Evolutionary conservation across 2,113 vertebrate genomes (phyloP), one percentile per base, ranked within the genome.

Genomic region (Echinops telfairi): DNA sequence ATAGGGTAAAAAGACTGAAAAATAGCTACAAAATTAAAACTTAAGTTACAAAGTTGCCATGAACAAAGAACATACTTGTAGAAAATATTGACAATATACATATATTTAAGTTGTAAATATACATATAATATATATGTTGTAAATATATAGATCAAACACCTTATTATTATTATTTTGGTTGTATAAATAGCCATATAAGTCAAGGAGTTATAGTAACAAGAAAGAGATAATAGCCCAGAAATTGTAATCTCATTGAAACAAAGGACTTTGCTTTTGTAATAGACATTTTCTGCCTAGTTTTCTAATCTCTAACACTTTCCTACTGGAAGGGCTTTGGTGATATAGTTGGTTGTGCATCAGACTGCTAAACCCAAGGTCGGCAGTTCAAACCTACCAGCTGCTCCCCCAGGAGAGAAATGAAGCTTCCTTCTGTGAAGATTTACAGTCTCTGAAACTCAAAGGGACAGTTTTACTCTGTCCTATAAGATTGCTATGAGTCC

Each of bases 1-100:
- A 75, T 20, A 66, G 75, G 81, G 22, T 11, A 64, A 89, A 92
- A 88, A 88, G 83, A 85, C 78, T 62, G 57, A 89, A 87, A 62
- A 88, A 93, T 75, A 64, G 47, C 9, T 77, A 83, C 76, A 89
- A 82, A 86, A 79, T 70, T 79, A 57, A 84, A 88, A 92, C 23
- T 47, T 36, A 20, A 36, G 40, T 92, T 62, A 70, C 77, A 91
- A 33, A 31, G 15, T 79, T 82, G 12, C 11, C 38, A 36, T 36
- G 53, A 85, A 66, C 6, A 71, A 88, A 91, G 66, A 12, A 90
- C 11, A 91, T 6, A 62, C 40, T 68, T 84, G 40, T 71, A 84
- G 85, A 71, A 83, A 88, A 82, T 38, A 3, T 85, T 94, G 81
- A 20, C 62, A 91, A 91, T 23, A 38, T 43, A 29, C 4, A 25